Base-by-base conservation (phyloP, 2,888 invertebrate genomes). In the Scaptomyza polygonia region DNA sequence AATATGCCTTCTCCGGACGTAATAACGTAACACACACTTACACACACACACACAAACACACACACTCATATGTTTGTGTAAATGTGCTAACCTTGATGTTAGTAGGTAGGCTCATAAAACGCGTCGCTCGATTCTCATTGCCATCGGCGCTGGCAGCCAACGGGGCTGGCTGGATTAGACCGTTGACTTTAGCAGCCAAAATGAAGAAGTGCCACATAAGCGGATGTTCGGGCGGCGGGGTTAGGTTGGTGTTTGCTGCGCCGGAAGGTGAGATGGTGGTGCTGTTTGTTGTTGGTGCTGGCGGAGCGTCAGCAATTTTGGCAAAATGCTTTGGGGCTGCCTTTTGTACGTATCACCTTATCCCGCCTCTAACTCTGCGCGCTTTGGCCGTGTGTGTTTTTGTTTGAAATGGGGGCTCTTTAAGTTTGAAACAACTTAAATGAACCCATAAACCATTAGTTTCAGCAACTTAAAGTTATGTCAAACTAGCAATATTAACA, bases 1-100 rank as follows among this genome's bases (percentile, higher is more conserved):
- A 49, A 51, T 58, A 47, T 62, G 66, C 78, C 82, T 74, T 49
- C 78, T 78, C 78, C 77, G 81, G 77, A 78, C 71, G 74, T 80
- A 77, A 80, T 80, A 80, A 65, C 64, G 47, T 18, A 61, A 43
- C 51, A 47, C 61, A 61, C 67, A 32, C 30, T n/a, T n/a, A 12
- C 12, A 34, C 39, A 39, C 36, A 14, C 3, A 39, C 16, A 61
- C 67, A 32, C 30, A 34, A 12, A 12, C 12, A 34, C 39, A 39
- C 36, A 14, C 3, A 39, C 16, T 4, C 5, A 39, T 4, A 42
- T 58, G 52, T 52, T 59, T 57, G 34, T 47, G 39, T 59, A 43
- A 49, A 72, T 66, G 72, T 56, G 58, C 25, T 63, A 70, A 70
- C 69, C 69, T 70, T 70, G 69, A 67, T 67, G 67, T 59, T 53